Percentiles rank a stretch among this genome's conserved stretches.
Evolutionary conservation across 2,888 invertebrate species (phyloP).

Genomic region (Ommatoiulus sabulosus): DNA sequence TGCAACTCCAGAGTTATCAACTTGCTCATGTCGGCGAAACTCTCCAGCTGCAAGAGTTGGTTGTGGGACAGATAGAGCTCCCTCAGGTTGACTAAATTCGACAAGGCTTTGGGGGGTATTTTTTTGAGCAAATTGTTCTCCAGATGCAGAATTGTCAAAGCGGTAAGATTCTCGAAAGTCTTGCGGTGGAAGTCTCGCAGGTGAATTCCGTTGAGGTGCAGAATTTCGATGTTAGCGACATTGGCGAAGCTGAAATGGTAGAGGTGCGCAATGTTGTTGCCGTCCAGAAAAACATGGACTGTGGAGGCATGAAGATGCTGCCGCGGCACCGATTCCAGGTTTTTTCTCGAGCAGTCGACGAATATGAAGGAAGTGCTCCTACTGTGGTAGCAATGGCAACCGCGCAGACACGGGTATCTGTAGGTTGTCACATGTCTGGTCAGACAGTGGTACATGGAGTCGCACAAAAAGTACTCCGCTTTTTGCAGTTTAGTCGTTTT

Average conservation of each 20-base stretch:
- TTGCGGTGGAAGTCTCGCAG: background rate
- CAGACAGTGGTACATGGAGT: background rate
- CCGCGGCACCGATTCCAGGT: background rate
- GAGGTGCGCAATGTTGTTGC: background rate
- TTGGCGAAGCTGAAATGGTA: background rate
- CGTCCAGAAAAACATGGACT: background rate
- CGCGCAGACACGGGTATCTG: background rate
- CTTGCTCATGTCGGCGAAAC: too few relatives aligned
- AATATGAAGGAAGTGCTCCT: background rate
- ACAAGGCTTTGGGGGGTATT: background rate
- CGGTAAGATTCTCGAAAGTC: background rate
- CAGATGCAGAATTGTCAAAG: background rate
- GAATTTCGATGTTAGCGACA: background rate
- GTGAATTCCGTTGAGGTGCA: background rate
- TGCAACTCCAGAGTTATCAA: background rate
- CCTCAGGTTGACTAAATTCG: background rate
- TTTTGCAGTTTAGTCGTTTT: background rate
- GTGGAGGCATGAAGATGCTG: background rate
- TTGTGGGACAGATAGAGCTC: conserved; percentile 12
- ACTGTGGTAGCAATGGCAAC: background rate
- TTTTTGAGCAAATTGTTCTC: background rate
- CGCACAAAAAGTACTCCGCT: background rate
- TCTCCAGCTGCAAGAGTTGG: background rate
- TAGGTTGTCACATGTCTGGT: background rate
- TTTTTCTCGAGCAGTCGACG: background rate